Evolutionary conservation across 2,888 invertebrate species (phyloP).

Genomic region (Leistus spinibarbis): DNA sequence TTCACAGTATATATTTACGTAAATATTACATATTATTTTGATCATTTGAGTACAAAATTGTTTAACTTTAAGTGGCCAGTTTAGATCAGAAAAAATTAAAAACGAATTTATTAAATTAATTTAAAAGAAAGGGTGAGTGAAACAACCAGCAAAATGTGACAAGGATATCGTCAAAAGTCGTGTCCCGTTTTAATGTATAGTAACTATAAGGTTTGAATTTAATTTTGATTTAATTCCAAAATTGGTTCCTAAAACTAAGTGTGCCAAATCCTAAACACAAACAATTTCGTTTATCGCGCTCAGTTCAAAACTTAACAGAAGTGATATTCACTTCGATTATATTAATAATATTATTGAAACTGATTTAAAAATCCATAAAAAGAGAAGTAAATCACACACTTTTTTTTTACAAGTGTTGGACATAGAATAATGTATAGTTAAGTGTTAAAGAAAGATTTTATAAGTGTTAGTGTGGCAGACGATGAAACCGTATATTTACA

Average conservation of each 20-base stretch:
- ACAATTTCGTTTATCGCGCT: conserved; percentile 30
- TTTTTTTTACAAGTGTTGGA: conserved; percentile 1
- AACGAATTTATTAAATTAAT: no score
- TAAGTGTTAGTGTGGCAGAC: conserved; percentile 32
- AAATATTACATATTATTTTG: no score
- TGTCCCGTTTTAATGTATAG: neutral
- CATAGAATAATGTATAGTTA: conserved; percentile 36
- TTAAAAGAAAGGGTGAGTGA: no score
- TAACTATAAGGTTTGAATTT: neutral
- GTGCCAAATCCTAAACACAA: conserved; percentile 27
- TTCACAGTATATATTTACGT: no score
- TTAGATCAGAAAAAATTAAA: no score
- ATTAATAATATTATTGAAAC: conserved; percentile 4
- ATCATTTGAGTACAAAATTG: no score
- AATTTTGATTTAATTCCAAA: conserved; percentile 6
- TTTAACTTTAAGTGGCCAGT: no score
- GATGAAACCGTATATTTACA: conserved; percentile 20
- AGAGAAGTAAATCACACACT: conserved; percentile 17
- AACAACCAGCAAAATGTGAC: neutral
- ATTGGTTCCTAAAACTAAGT: conserved; percentile 26
- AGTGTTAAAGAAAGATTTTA: conserved; percentile 28
- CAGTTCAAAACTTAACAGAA: conserved; percentile 23
- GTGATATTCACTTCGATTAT: conserved; percentile 37
- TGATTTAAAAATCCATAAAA: conserved; percentile 8
- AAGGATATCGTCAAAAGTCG: neutral